These are phyloP conservation scores for Euphonia xanthogaster DNA, from an alignment of 2,797 vertebrate genomes.

Conservation along the genomic window DNA sequence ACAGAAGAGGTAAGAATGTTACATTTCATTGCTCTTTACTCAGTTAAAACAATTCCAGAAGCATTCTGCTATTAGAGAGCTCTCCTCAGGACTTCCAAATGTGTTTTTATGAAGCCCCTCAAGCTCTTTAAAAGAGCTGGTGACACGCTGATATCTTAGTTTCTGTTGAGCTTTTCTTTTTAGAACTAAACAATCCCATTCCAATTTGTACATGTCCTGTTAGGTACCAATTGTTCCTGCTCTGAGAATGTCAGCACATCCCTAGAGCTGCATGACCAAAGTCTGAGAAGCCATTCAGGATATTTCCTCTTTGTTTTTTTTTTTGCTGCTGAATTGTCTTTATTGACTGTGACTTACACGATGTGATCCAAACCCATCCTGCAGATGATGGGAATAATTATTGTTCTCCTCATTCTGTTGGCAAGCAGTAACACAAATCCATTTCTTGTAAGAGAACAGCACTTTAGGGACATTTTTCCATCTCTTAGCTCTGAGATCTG, in stretches of 20 bases:
- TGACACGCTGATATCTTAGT: neutral
- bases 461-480: neutral
- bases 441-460: slow-evolving; percentile 1
- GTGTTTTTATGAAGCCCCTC: neutral
- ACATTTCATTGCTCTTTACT: neutral
- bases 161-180: neutral
- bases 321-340: neutral
- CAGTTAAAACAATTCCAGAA: neutral
- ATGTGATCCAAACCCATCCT: neutral
- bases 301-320: neutral
- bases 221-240: neutral
- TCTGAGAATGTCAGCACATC: neutral
- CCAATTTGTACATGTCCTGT: neutral
- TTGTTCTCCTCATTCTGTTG: neutral
- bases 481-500: neutral
- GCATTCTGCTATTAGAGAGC: neutral
- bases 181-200: neutral
- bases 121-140: neutral
- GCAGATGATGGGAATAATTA: neutral
- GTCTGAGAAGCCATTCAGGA: neutral
- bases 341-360: neutral
- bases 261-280: neutral
- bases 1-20: slow-evolving; percentile 74
- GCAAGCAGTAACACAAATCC: neutral
- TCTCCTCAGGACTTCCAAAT: neutral